Base-by-base conservation (phyloP, 2,888 invertebrate species). In the Dasysyrphus albostriatus region DNA sequence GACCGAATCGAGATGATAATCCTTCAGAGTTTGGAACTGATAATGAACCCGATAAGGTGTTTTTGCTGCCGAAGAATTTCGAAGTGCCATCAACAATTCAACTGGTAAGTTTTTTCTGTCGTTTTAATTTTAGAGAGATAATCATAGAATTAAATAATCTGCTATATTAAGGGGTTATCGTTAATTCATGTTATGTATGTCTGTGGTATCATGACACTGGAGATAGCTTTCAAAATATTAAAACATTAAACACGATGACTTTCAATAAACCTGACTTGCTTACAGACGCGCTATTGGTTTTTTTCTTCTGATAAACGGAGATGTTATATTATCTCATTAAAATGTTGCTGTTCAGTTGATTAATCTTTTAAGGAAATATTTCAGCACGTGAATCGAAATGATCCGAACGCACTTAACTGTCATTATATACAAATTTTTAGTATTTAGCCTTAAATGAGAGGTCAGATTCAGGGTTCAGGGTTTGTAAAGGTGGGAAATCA, bases 21-120 rank as follows among this genome's bases (percentile, higher is more conserved):
- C 72, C 84, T 10, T 47, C 83, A 9, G 87, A 87, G 24, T 44
- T 61, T 0, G 92, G 93, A 10, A 92, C 93, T 3, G 93, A 94
- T 5, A 93, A 94, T 29, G 95, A 96, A 90, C 94, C 95, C 34
- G 96, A 97, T 89, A 96, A 96, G 91, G 95, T 95, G 0, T 98
- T 97, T 91, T 92, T 94, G 67, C 95, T 96, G 44, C 95, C 97
- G 8, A 93, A 94, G 1, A 95, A 95, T 75, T 94, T 98, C 74
- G 95, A 95, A 90, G 93, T 98, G 63, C 97, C 98, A 0, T 92
- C 94, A 37, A 96, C 95, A 89, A 95, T 97, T 91, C 92, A 94
- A 67, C 91, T 96, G 93, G 97, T 97, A 93, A 94, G 94, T 90
- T 67, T 63, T 44, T 0, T 51, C 56, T 70, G 6, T 65, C 5